Evolutionary conservation across 2,797 vertebrate species (phyloP).

Genomic region (Holocentrus rufus): DNA sequence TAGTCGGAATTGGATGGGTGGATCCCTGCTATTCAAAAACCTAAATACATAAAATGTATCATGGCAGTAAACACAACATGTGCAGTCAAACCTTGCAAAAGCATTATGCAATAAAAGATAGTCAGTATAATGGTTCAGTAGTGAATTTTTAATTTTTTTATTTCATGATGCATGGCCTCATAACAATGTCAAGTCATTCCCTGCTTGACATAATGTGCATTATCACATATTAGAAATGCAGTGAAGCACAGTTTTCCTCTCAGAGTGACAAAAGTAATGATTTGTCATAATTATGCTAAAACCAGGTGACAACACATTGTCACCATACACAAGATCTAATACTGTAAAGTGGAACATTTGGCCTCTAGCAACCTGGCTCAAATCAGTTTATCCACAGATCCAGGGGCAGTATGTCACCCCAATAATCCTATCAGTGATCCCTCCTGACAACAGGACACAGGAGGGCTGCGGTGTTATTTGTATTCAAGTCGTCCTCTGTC

Average conservation of each 20-base stretch:
- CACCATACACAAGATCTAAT: constrained; percentile 52
- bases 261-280: not conserved
- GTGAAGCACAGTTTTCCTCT: constrained; percentile 17
- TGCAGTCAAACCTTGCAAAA: not conserved
- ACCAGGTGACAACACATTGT: constrained; percentile 32
- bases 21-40: not conserved
- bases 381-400: constrained; percentile 69
- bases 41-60: no score
- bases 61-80: not conserved
- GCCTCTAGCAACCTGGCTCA: constrained; percentile 41
- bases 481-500: constrained; percentile 14
- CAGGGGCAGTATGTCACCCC: constrained; percentile 61
- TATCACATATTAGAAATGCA: not conserved
- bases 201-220: not conserved
- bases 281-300: constrained; percentile 51
- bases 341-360: constrained; percentile 60
- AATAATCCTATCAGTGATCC: constrained; percentile 65
- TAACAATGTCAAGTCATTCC: not conserved
- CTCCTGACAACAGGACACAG: constrained; percentile 35
- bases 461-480: constrained; percentile 26
- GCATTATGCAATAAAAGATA: not conserved
- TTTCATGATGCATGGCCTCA: no score
- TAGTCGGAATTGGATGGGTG: not conserved
- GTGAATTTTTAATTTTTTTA: no score
- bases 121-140: not conserved